A percentile compares a stretch with the other conserved stretches of the same genome.
Evolutionary conservation across 2,113 vertebrate species (phyloP).

Genomic region (Psittacara wagleri): DNA sequence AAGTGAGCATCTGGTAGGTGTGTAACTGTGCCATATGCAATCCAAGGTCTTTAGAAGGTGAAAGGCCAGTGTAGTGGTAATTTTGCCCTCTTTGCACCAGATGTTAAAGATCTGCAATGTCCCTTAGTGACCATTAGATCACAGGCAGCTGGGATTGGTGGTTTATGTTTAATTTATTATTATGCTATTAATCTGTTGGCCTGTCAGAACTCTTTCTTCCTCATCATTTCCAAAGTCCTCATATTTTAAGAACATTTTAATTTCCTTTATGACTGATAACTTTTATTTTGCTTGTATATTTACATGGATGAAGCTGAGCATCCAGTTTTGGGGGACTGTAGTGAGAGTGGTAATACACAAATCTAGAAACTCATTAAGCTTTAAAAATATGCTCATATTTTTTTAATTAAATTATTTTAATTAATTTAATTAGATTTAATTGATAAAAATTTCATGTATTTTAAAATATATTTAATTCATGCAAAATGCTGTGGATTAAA

Average conservation of each 20-base stretch:
- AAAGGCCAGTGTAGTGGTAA: conserved; percentile 63
- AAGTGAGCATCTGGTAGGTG: background rate
- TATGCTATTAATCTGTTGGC: conserved; percentile 40
- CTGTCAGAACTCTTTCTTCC: conserved; percentile 26
- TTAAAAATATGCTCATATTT: background rate
- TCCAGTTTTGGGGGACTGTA: background rate
- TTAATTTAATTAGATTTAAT: no score
- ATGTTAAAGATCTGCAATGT: conserved; percentile 58
- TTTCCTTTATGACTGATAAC: background rate
- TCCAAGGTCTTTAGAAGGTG: conserved; percentile 39
- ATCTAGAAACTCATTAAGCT: background rate
- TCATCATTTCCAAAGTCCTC: conserved; percentile 16
- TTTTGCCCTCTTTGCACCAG: conserved; percentile 65
- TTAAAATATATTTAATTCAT: background rate
- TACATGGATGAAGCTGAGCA: background rate
- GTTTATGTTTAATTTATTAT: conserved; percentile 70
- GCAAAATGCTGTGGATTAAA: background rate
- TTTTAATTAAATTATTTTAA: no score
- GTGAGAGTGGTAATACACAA: background rate
- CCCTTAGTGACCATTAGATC: conserved; percentile 64
- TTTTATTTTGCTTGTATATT: background rate
- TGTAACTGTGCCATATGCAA: conserved; percentile 23
- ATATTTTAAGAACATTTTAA: conserved; percentile 4
- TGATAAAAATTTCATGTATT: no score
- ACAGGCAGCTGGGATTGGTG: conserved; percentile 27